These are phyloP conservation scores for Gnathonemus echidnorhynchus DNA, from an alignment of 2,113 vertebrate species.

Conservation along the genomic window DNA sequence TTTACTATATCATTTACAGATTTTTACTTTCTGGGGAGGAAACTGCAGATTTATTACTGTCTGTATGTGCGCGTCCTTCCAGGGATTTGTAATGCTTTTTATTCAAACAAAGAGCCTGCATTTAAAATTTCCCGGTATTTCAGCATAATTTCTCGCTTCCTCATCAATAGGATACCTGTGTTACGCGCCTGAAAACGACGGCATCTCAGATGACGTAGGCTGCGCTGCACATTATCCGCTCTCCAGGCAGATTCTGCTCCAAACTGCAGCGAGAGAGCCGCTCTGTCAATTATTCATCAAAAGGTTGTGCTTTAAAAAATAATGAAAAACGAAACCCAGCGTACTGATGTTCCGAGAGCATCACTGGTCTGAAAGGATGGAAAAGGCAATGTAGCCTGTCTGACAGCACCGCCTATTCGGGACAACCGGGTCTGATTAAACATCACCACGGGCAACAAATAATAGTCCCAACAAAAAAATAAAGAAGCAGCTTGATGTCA, in stretches of 20 bases:
- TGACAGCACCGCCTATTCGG: neutral
- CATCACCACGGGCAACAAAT: neutral
- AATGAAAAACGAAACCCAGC: neutral
- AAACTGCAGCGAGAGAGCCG: neutral
- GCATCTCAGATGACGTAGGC: neutral
- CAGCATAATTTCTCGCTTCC: neutral
- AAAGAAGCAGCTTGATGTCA: neutral
- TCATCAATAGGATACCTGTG: neutral
- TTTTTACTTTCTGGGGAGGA: neutral
- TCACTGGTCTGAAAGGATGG: neutral
- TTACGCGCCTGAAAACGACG: neutral
- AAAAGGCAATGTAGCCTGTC: neutral
- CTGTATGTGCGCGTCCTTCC: neutral
- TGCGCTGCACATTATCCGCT: neutral
- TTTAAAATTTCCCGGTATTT: neutral
- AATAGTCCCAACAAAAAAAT: neutral
- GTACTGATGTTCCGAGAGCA: neutral
- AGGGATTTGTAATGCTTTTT: neutral
- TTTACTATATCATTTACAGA: neutral
- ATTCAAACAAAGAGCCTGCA: neutral
- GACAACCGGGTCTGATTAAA: neutral
- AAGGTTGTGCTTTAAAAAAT: neutral
- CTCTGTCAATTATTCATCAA: neutral
- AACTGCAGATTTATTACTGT: neutral
- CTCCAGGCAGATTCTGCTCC: neutral